Evolutionary conservation across 1,140 invertebrate species (phyloP), one percentile per base, ranked within the genome.

Genomic region (Drosophila serrata): DNA sequence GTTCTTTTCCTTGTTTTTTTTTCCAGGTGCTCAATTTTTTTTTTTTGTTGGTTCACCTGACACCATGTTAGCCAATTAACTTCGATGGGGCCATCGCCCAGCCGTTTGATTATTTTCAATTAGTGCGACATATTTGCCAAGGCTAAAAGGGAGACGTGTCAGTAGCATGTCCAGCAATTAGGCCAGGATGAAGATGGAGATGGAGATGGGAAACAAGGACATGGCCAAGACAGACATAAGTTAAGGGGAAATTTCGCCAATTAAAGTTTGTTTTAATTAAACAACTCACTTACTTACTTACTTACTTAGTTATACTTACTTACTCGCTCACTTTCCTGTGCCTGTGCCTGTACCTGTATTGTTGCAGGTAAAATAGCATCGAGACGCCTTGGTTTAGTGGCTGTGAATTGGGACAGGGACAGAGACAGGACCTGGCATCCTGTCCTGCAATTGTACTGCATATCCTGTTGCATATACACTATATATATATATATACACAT

Each of bases 201-300:
- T 45, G 67, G 4, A 15, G 51, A 17, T 22, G 61, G 27, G 1
- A 35, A 40, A n/a, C 43, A 6, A 35, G 37, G 39, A 31, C 13
- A 35, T 15, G 43, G 45, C 12, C 51, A n/a, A 29, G 19, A 31
- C 19, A 19, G 40, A 51, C 35, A 37, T 35, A 33, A 33, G 29
- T 33, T 51, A 51, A 51, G 22, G n/a, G 40, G 40, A 73, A 82
- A 69, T 82, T 82, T 81, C 67, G 62, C 82, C 84, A 87, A 87
- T 87, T 87, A 87, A 87, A 87, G 75, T 87, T 88, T 80, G 84
- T 81, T 86, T 87, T 88, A 82, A 88, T 82, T 87, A 82, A 88
- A 82, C 77, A 88, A 82, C 77, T 88, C 72, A 76, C 80, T 82
- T 74, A 80, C 62, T 82, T 49, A 67, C 59, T 40, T 31, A 40